Base-by-base conservation (phyloP, 2,888 invertebrate genomes). In the Leptopilina syphax region DNA sequence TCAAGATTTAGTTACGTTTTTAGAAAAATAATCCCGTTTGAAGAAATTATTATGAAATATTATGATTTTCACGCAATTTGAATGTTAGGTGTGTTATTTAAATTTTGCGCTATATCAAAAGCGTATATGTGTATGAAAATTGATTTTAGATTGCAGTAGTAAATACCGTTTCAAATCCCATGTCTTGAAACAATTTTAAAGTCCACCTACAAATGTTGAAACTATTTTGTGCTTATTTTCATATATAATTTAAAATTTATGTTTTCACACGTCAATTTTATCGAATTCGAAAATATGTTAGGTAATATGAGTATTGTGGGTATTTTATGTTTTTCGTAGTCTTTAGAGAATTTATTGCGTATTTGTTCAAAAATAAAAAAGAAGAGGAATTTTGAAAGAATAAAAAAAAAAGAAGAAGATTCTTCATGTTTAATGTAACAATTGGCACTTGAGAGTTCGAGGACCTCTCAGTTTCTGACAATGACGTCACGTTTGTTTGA, bases 121-220 rank as follows among this genome's bases (percentile, higher is more conserved):
- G 34, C 34, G 4, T 34, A 34, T 34, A 34, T 27, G 5, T 27
- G 12, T 66, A n/a, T 41, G 12, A 41, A 34, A 66, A 66, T 66
- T 66, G 66, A 66, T 66, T 66, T 66, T 41, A 66, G 13, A 66
- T 66, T 66, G 66, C 66, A 41, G 34, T 34, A 66, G 65, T 65
- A 34, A 18, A 65, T 7, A 63, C 63, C 18, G 18, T 63, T 63
- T 63, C 24, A 63, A 63, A 63, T 63, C 34, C n/a, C 60, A 60
- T 4, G 60, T 63, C 63, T 60, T 12, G 63, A 24, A 18, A 63
- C 63, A 24, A 63, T 18, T 63, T 63, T 24, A 24, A 9, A 24
- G 3, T 60, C 18, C n/a, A n/a, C 7, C 60, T n/a, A 60, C 60
- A 60, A 60, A 60, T 24, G 63, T 63, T 24, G 24, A 63, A 63